Evolutionary conservation across 2,888 invertebrate genomes (phyloP).

Genomic region (Deilephila elpenor): DNA sequence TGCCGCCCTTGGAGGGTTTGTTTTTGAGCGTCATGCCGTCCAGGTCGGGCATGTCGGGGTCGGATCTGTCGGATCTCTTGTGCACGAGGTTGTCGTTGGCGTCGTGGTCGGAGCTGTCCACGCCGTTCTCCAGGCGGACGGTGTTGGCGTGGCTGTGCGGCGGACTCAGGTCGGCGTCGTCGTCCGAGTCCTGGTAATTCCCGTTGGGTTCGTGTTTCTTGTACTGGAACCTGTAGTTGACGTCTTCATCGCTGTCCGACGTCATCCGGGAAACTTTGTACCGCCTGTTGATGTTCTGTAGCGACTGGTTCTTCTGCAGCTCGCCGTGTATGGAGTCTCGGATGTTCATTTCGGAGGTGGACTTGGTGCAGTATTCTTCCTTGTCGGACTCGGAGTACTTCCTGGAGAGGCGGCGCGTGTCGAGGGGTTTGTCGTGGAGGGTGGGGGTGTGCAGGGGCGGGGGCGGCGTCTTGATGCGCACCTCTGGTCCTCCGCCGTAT

Average conservation of each 20-base stretch:
- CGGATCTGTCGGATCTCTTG: constrained; percentile 46
- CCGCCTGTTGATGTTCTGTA: constrained; percentile 72
- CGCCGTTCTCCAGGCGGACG: constrained; percentile 68
- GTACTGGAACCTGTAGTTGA: constrained; percentile 63
- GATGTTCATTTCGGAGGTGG: constrained; percentile 72
- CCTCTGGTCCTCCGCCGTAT: constrained; percentile 96
- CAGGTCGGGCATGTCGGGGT: constrained; percentile 67
- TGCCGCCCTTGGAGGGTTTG: constrained; percentile 64
- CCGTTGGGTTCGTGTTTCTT: constrained; percentile 68
- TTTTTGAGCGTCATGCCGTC: constrained; percentile 71
- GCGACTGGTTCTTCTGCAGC: constrained; percentile 76
- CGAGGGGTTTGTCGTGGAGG: constrained; percentile 35
- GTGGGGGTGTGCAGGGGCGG: constrained; percentile 32
- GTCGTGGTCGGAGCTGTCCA: constrained; percentile 73
- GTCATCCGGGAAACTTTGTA: constrained; percentile 52
- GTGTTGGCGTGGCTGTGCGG: constrained; percentile 56
- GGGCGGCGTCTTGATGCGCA: constrained; percentile 68
- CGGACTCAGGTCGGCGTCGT: constrained; percentile 62
- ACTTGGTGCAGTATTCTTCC: constrained; percentile 75
- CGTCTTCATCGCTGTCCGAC: constrained; percentile 72
- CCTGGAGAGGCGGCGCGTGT: constrained; percentile 49
- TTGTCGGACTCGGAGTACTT: constrained; percentile 76
- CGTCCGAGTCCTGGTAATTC: constrained; percentile 70
- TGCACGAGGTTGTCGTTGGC: constrained; percentile 67
- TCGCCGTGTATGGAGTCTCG: constrained; percentile 63